Evolutionary conservation across 2,113 vertebrate genomes (phyloP).

Genomic region (Promerops cafer): DNA sequence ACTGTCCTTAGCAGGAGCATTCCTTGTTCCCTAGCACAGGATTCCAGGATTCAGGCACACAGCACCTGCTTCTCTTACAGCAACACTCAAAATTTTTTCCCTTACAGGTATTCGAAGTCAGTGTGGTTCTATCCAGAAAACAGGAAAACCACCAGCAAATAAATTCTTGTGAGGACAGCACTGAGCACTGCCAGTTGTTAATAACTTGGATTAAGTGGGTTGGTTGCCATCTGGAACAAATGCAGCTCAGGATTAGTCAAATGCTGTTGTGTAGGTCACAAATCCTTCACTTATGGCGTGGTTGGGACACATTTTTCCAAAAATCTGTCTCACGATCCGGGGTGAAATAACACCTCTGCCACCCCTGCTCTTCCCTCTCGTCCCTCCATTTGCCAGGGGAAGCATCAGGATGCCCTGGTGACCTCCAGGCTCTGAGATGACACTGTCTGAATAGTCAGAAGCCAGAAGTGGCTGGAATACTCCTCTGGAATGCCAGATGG

Average conservation of each 20-base stretch:
- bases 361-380: neutral
- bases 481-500: constrained; percentile 10
- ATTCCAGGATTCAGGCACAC: neutral
- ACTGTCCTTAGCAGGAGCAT: neutral
- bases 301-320: neutral
- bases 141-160: neutral
- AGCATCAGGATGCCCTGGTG: neutral
- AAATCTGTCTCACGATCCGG: rapidly evolving
- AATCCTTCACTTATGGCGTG: neutral
- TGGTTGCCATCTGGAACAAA: constrained; percentile 4
- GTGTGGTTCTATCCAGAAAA: neutral
- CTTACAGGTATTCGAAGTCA: neutral
- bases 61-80: neutral
- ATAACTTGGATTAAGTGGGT: constrained; percentile 7
- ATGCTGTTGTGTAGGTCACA: neutral
- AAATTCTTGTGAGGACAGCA: neutral
- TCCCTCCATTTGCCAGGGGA: neutral
- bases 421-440: neutral
- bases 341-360: neutral
- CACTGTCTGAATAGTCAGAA: neutral
- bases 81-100: neutral
- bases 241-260: neutral
- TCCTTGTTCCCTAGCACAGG: neutral
- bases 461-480: neutral
- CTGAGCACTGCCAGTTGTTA: neutral